phyloP scores from a whole-genome alignment of 2,888 invertebrate species.

The Drosophila pegasa region DNA sequence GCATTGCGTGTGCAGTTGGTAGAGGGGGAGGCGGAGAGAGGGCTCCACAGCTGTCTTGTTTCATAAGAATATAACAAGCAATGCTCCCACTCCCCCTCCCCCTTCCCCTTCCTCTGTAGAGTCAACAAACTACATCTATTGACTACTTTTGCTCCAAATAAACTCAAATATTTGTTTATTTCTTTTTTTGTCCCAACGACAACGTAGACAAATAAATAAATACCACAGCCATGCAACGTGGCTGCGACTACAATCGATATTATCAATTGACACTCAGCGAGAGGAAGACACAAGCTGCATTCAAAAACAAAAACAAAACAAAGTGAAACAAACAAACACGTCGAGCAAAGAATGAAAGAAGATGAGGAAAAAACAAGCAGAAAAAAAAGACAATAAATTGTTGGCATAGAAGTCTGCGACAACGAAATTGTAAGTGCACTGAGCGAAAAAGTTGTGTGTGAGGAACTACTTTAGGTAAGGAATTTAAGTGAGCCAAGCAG shows the following conservation, averaged over 20 bases:
- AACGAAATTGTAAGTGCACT: conserved; percentile 14
- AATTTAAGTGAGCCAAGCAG: background rate
- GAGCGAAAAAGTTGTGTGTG: background rate
- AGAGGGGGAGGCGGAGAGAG: no score
- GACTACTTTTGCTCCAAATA: conserved; percentile 43
- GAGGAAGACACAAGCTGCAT: conserved; percentile 9
- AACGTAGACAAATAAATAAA: conserved; percentile 18
- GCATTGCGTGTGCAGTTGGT: conserved; percentile 23
- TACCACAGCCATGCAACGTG: conserved; percentile 23
- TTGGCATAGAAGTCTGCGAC: conserved; percentile 30
- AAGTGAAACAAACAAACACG: conserved; percentile 9
- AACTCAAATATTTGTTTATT: conserved; percentile 24
- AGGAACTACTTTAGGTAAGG: background rate
- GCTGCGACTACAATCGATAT: conserved; percentile 40
- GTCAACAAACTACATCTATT: conserved; percentile 15
- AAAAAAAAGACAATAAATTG: conserved; percentile 31
- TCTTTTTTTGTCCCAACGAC: conserved; percentile 38
- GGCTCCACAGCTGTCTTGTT: conserved; percentile 31
- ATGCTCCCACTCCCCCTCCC: background rate
- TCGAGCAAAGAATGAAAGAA: background rate
- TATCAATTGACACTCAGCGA: conserved; percentile 40
- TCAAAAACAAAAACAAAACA: conserved; percentile 3
- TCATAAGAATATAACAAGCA: conserved; percentile 37
- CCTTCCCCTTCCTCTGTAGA: background rate
- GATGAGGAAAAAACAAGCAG: conserved; percentile 7